These are phyloP conservation scores for Chymomyza amoena DNA, from an alignment of 2,888 invertebrate species.

Conservation along the genomic window DNA sequence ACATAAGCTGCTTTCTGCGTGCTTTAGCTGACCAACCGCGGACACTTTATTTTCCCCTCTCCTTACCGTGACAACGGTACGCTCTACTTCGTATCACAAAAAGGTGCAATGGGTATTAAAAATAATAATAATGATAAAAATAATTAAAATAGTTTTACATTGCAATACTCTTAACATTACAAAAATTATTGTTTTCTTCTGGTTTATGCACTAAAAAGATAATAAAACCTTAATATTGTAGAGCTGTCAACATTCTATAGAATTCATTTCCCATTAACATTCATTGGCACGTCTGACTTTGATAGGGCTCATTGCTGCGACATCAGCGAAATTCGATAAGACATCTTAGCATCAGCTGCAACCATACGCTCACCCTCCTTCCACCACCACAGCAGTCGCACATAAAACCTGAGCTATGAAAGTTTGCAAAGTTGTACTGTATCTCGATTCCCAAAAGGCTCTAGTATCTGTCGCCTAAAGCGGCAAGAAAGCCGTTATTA, in stretches of 20 bases:
- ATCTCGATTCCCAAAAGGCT: constrained; percentile 45
- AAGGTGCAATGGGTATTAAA: too few relatives aligned
- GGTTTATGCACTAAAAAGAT: not conserved
- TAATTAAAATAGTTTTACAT: too few relatives aligned
- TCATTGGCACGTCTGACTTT: constrained; percentile 48
- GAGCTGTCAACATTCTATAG: not conserved
- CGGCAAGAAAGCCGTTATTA: constrained; percentile 57
- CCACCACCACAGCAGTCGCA: not conserved
- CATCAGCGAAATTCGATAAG: constrained; percentile 49
- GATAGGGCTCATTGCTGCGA: constrained; percentile 9
- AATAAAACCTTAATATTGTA: not conserved
- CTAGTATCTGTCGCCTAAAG: constrained; percentile 47
- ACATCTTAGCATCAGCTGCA: constrained; percentile 10
- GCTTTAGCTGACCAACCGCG: too few relatives aligned
- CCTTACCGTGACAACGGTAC: too few relatives aligned
- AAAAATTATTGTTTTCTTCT: not conserved
- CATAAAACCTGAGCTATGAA: not conserved
- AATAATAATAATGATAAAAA: too few relatives aligned
- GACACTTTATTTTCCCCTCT: too few relatives aligned
- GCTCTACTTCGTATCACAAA: too few relatives aligned
- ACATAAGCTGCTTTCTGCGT: too few relatives aligned
- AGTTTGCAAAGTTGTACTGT: not conserved
- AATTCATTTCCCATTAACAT: constrained; percentile 49
- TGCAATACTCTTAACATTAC: too few relatives aligned
- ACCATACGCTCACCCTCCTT: constrained; percentile 6